These are phyloP conservation scores for Spea hammondii DNA, from an alignment of 2,797 vertebrate genomes.

Conservation along the genomic window DNA sequence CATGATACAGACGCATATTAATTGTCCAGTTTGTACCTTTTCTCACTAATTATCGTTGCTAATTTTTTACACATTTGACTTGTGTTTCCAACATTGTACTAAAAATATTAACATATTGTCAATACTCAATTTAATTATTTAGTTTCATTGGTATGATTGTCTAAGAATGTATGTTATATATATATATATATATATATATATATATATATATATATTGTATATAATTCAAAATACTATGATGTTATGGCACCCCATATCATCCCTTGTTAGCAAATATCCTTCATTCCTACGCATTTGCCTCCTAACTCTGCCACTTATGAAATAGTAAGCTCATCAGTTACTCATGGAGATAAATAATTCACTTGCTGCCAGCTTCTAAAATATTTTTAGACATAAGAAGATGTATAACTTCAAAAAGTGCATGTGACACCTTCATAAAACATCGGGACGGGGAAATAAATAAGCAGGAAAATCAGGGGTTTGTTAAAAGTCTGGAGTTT, in stretches of 20 bases:
- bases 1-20: no score
- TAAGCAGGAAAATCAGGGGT: slow-evolving; percentile 7
- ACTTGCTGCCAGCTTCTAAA: slow-evolving; percentile 47
- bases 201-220: no score
- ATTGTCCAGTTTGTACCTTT: no score
- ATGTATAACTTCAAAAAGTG: slow-evolving; percentile 51
- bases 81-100: no score
- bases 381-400: slow-evolving; percentile 51
- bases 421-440: slow-evolving; percentile 36
- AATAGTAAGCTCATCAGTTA: slow-evolving; percentile 45
- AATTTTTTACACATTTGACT: no score
- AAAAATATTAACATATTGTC: no score
- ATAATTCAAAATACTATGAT: no score
- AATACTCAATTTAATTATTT: no score
- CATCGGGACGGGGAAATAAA: slow-evolving; percentile 23
- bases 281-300: slow-evolving; percentile 29
- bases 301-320: slow-evolving; percentile 46
- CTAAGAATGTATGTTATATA: no score
- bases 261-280: slow-evolving; percentile 42
- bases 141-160: no score
- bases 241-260: slow-evolving; percentile 2
- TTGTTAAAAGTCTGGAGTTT: slow-evolving; percentile 11
- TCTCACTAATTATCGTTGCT: no score
- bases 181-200: no score
- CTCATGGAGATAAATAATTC: slow-evolving; percentile 49